These are phyloP conservation scores for Coelinius sp. DNA, from an alignment of 2,888 invertebrate genomes.

Conservation along the genomic window DNA sequence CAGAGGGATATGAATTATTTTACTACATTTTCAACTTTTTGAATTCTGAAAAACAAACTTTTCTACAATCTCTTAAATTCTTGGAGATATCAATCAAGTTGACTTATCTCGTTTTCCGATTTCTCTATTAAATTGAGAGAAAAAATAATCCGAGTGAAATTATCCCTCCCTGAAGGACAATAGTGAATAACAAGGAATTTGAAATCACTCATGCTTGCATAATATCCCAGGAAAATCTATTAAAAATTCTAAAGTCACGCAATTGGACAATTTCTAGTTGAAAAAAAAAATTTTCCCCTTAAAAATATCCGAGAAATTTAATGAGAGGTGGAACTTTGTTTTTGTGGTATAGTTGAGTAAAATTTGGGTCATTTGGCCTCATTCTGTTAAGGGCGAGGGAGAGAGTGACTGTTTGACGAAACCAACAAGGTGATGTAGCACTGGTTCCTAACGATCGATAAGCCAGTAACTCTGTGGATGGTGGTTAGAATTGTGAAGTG, in stretches of 20 bases:
- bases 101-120: too few species aligned
- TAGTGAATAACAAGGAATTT: too few species aligned
- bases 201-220: too few species aligned
- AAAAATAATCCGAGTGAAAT: neutral
- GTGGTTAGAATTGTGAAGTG: constrained; percentile 17
- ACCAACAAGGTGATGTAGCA: constrained; percentile 13
- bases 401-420: constrained; percentile 19
- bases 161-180: too few species aligned
- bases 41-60: too few species aligned
- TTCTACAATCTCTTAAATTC: neutral
- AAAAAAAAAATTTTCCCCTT: neutral
- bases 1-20: neutral
- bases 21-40: neutral
- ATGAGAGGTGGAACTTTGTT: too few species aligned
- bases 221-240: too few species aligned
- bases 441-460: constrained; percentile 19
- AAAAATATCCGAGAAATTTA: neutral
- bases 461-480: constrained; percentile 19
- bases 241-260: too few species aligned
- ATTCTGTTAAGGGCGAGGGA: constrained; percentile 14
- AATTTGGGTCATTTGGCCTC: constrained; percentile 21
- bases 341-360: neutral
- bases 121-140: neutral
- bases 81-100: neutral
- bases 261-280: too few species aligned